phyloP scores from a whole-genome alignment of 2,888 invertebrate genomes.

The Sinodicranocentrus sp. region DNA sequence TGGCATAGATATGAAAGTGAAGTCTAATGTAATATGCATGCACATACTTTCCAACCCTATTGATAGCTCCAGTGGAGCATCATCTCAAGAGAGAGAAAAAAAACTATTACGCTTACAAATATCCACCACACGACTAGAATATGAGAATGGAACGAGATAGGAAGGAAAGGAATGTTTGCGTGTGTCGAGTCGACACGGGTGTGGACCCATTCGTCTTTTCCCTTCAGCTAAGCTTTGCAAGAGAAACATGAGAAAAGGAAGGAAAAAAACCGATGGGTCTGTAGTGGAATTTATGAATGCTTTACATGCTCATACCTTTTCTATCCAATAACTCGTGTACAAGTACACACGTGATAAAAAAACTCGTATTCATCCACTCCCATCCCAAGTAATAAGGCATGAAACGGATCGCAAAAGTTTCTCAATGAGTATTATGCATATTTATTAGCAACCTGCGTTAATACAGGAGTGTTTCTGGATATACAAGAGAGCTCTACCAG shows the following conservation, averaged over 20 bases:
- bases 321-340: background rate
- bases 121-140: conserved; percentile 21
- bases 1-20: too few species aligned
- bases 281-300: conserved; percentile 48
- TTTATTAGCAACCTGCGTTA: too few species aligned
- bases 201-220: conserved; percentile 61
- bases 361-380: too few species aligned
- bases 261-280: conserved; percentile 2
- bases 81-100: too few species aligned
- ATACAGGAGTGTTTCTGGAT: too few species aligned
- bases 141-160: background rate
- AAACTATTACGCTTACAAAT: conserved; percentile 34
- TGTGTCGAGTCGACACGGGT: conserved; percentile 61
- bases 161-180: conserved; percentile 33
- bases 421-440: too few species aligned
- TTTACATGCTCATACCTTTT: conserved; percentile 18
- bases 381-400: too few species aligned
- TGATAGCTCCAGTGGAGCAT: conserved; percentile 43
- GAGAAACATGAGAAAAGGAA: background rate
- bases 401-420: background rate
- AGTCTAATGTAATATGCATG: too few species aligned
- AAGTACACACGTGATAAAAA: background rate
- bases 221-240: background rate
- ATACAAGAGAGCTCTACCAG: too few species aligned
- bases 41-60: conserved; percentile 15